Evolutionary conservation across 2,797 vertebrate genomes (phyloP).

Genomic region (Toxotes lorentzi): DNA sequence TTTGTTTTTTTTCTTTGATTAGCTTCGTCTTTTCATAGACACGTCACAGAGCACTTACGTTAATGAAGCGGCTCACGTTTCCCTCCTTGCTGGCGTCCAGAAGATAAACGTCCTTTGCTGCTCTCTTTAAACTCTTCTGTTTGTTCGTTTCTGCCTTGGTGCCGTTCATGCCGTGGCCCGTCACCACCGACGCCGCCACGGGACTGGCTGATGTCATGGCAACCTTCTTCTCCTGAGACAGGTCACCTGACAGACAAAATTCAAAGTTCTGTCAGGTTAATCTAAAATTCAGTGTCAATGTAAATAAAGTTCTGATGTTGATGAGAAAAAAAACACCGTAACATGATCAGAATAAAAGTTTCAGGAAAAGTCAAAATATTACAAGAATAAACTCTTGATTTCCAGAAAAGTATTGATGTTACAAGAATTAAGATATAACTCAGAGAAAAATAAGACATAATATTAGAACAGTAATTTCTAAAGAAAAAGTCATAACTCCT

Average conservation of each 20-base stretch:
- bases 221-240: conserved; percentile 1
- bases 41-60: conserved; percentile 79
- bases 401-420: too few species aligned
- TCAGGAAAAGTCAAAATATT: neutral
- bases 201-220: neutral
- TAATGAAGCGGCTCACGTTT: conserved; percentile 94
- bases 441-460: too few species aligned
- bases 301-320: neutral
- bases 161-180: neutral
- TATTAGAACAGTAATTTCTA: too few species aligned
- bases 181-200: neutral
- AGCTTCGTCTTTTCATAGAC: too few species aligned
- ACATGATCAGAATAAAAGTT: too few species aligned
- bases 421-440: too few species aligned
- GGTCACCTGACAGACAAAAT: conserved; percentile 32
- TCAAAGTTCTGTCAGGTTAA: too few species aligned
- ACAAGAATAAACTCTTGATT: too few species aligned
- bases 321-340: too few species aligned
- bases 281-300: too few species aligned
- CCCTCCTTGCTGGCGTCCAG: conserved; percentile 94
- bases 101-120: conserved; percentile 74
- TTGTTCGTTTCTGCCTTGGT: neutral
- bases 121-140: conserved; percentile 41
- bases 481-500: too few species aligned
- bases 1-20: neutral